Percentiles rank a stretch among this genome's conserved stretches.
phyloP scores from a whole-genome alignment of 1,140 invertebrate species.

The Zaprionus lachaisei region DNA sequence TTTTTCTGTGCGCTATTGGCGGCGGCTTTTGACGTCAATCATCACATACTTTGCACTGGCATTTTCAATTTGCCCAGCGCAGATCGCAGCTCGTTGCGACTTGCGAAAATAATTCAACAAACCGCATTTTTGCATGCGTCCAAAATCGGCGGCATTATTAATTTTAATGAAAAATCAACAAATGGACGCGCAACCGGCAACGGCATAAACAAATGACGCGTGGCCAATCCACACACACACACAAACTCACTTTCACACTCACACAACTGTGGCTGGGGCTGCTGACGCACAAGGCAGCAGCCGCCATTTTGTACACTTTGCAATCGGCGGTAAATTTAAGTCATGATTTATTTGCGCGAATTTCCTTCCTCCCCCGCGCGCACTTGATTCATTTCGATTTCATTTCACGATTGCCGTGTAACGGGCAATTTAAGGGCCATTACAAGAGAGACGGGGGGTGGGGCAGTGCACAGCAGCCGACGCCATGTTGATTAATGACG shows the following conservation, averaged over 20 bases:
- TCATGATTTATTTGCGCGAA: slow-evolving; percentile 66
- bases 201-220: slow-evolving; percentile 35
- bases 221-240: slow-evolving; percentile 3
- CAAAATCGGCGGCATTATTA: slow-evolving; percentile 19
- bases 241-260: too few relatives aligned
- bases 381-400: slow-evolving; percentile 56
- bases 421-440: slow-evolving; percentile 60
- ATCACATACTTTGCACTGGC: slow-evolving; percentile 33
- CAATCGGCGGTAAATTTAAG: slow-evolving; percentile 53
- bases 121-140: slow-evolving; percentile 38
- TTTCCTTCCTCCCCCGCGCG: slow-evolving; percentile 41
- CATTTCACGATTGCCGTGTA: slow-evolving; percentile 70
- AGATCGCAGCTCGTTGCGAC: neutral
- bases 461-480: slow-evolving; percentile 5
- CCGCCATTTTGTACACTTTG: slow-evolving; percentile 44
- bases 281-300: slow-evolving; percentile 52
- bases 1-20: neutral
- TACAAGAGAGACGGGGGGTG: slow-evolving; percentile 1
- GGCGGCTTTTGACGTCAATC: slow-evolving; percentile 2
- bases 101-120: slow-evolving; percentile 57
- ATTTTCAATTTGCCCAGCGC: slow-evolving; percentile 8
- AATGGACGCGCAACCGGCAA: neutral
- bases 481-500: slow-evolving; percentile 66
- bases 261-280: neutral
- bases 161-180: slow-evolving; percentile 48